phyloP scores from a whole-genome alignment of 1,140 invertebrate genomes.

The Tetramorium parvispinum region DNA sequence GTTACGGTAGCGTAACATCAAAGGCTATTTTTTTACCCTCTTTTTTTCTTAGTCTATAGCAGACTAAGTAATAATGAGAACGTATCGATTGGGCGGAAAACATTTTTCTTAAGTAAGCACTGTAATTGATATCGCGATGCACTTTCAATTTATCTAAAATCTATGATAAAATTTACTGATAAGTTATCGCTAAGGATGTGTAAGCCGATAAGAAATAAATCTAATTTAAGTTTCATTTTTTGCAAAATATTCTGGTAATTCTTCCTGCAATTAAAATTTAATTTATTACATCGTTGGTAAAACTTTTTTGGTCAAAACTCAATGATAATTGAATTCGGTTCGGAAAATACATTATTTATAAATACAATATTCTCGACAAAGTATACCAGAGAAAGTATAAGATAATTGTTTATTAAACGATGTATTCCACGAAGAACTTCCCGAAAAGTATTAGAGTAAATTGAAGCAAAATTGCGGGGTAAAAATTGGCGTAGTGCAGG shows the following conservation, averaged over 20 bases:
- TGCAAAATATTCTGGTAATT: not conserved
- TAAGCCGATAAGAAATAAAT: conserved; percentile 7
- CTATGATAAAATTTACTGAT: conserved; percentile 6
- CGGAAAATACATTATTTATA: not conserved
- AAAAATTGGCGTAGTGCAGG: not conserved
- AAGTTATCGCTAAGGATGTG: not conserved
- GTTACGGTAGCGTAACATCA: conserved; percentile 59
- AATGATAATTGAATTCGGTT: not conserved
- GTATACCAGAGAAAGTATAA: too few relatives aligned
- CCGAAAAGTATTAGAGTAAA: not conserved
- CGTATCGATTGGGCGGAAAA: not conserved
- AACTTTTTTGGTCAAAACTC: not conserved
- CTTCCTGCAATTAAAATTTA: not conserved
- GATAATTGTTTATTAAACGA: not conserved
- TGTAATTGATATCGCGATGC: not conserved
- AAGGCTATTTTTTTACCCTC: not conserved
- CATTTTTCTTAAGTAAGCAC: not conserved
- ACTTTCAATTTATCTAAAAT: conserved; percentile 7
- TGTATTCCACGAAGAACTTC: not conserved
- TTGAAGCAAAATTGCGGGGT: not conserved
- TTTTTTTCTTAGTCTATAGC: not conserved
- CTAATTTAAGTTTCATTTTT: not conserved
- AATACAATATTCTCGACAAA: not conserved
- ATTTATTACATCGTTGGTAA: not conserved
- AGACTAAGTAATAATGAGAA: not conserved